Conservation (phyloP, 2,797 vertebrate species). For the Yasuhikotakia modesta region DNA sequence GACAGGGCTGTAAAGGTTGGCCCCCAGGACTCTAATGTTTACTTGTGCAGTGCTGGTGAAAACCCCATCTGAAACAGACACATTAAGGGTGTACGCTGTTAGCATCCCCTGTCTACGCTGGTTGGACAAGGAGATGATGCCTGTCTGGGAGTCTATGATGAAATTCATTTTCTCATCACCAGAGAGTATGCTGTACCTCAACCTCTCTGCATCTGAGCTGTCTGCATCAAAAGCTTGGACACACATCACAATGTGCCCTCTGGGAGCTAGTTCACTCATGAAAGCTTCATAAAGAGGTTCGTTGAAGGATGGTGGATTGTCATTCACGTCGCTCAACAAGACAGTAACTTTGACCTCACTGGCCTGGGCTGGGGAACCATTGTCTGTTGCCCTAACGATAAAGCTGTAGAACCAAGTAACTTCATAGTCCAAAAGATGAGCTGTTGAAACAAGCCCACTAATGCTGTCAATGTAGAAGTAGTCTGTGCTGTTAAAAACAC, state of each 20-base stretch:
- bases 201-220: conserved; percentile 79
- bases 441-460: conserved; percentile 84
- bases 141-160: conserved; percentile 82
- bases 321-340: conserved; percentile 87
- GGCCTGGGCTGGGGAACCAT: conserved; percentile 85
- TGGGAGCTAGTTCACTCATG: conserved; percentile 86
- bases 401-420: conserved; percentile 82
- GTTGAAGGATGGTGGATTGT: conserved; percentile 90
- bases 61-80: conserved; percentile 95
- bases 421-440: conserved; percentile 88
- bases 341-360: conserved; percentile 84
- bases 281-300: conserved; percentile 86
- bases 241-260: conserved; percentile 91
- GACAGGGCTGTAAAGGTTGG: conserved; percentile 90
- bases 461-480: conserved; percentile 87
- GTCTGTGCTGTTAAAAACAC: conserved; percentile 82
- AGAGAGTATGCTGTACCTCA: conserved; percentile 89
- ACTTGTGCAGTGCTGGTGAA: conserved; percentile 93
- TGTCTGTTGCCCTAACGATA: conserved; percentile 84
- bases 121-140: conserved; percentile 87
- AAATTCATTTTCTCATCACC: conserved; percentile 94
- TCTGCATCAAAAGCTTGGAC: conserved; percentile 92
- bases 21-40: conserved; percentile 81
- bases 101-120: conserved; percentile 82
- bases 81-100: conserved; percentile 83